Evolutionary conservation across 2,888 invertebrate species (phyloP).

Genomic region (Diarsia mendica): DNA sequence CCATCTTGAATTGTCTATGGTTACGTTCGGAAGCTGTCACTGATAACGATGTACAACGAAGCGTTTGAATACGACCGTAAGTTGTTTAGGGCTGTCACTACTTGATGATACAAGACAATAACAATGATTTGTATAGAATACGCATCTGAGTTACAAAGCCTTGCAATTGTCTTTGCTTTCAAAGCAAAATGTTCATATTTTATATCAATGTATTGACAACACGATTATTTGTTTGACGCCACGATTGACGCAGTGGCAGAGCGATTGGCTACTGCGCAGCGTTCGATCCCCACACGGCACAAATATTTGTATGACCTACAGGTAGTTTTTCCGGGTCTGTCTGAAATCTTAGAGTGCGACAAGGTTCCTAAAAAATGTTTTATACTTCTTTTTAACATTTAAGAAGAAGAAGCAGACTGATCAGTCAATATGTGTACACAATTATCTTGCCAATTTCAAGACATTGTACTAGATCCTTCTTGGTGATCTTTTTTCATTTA

Average conservation of each 20-base stretch:
- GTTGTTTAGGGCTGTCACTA: slow-evolving; percentile 65
- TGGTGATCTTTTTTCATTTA: neutral
- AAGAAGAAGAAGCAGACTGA: neutral
- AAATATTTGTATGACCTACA: no score
- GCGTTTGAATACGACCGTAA: slow-evolving; percentile 89
- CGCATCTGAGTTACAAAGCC: neutral
- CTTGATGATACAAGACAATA: neutral
- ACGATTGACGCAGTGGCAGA: no score
- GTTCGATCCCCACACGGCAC: no score
- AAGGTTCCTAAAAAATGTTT: no score
- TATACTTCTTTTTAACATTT: no score
- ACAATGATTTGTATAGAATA: neutral
- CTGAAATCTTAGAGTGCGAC: no score
- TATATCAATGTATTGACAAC: no score
- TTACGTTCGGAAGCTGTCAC: slow-evolving; percentile 68
- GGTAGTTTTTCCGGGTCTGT: no score
- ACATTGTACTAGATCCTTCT: no score
- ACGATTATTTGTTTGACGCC: no score
- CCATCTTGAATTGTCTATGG: slow-evolving; percentile 75
- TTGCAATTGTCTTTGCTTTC: neutral
- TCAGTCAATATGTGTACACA: neutral
- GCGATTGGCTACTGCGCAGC: no score
- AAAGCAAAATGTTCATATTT: neutral
- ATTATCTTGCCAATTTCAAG: no score
- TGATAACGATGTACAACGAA: slow-evolving; percentile 84